Evolutionary conservation across 37 sponge, comb jelly and placozoan species (phyloP), one percentile per base, ranked within the genome.

Genomic region (Oscarella lobularis): DNA sequence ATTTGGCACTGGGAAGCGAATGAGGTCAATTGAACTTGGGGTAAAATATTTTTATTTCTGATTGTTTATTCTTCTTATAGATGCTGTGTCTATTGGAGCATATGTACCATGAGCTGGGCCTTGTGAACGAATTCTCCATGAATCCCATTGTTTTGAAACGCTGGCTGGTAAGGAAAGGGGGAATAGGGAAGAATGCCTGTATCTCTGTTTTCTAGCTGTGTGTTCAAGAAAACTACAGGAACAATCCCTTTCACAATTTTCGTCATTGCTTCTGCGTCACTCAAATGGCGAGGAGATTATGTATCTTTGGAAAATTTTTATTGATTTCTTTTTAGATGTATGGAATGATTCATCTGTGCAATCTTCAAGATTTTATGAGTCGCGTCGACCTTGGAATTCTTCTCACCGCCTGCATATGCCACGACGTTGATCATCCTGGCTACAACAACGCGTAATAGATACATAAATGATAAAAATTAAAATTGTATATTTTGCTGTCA

Each of bases 171-270:
- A 66, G 80, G 27, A 1, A 9, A 27, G 14, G 60, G 9, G 9
- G 60, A 9, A 48, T 20, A 48, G 14, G 20, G 60, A 9, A 48
- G 20, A 20, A 70, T 4, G 9, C 65, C 66, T 29, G 36, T 1
- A 1, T 37, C 35, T 31, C 33, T 33, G 38, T 4, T 40, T 31
- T 31, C 0, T 75, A 89, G 90, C 38, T 73, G 30, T 75, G 74
- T 35, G 79, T 88, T 0, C 89, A 85, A 38, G 83, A 82, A 69
- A 82, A 92, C 66, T 92, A 92, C 72, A 72, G 86, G 4, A 83
- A 85, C 80, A 92, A 92, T 55, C 93, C 93, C 0, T 92, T 92
- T 69, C 93, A 92, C 75, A 92, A 92, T 82, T 92, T 92, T 76
- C 66, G 93, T 39, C 93, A 92, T 77, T 92, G 89, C 71, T 92